Evolutionary conservation across 2,888 invertebrate genomes (phyloP).

Genomic region (Tuta absoluta): DNA sequence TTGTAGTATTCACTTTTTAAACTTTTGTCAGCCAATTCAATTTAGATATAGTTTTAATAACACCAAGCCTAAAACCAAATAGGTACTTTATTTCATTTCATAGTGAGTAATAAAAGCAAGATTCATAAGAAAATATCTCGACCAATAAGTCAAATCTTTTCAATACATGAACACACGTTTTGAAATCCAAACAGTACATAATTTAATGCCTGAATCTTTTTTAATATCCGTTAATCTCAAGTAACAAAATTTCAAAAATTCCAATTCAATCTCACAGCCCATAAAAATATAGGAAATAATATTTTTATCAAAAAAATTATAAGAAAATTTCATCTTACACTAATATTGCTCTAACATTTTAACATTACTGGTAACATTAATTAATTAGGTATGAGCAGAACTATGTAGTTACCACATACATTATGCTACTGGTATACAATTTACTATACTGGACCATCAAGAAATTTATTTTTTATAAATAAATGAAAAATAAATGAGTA

Average conservation of each 20-base stretch:
- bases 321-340: background rate
- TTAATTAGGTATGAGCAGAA: background rate
- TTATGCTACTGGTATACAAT: background rate
- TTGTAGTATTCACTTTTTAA: too few relatives aligned
- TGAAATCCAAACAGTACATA: constrained; percentile 2
- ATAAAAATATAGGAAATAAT: constrained; percentile 21
- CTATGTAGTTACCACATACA: background rate
- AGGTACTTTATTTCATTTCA: background rate
- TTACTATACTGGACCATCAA: background rate
- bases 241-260: background rate
- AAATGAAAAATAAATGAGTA: background rate
- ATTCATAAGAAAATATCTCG: constrained; percentile 33
- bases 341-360: constrained; percentile 5
- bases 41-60: background rate
- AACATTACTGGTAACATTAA: background rate
- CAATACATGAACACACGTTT: constrained; percentile 31
- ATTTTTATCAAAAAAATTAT: background rate
- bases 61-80: background rate
- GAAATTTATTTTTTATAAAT: background rate
- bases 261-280: constrained; percentile 34
- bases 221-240: constrained; percentile 6
- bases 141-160: constrained; percentile 33
- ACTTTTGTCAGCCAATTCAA: too few relatives aligned
- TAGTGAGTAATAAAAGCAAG: constrained; percentile 11
- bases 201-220: background rate